Evolutionary conservation across 2,797 vertebrate species (phyloP), one percentile per base, ranked within the genome.

Genomic region (Anguilla marmorata): DNA sequence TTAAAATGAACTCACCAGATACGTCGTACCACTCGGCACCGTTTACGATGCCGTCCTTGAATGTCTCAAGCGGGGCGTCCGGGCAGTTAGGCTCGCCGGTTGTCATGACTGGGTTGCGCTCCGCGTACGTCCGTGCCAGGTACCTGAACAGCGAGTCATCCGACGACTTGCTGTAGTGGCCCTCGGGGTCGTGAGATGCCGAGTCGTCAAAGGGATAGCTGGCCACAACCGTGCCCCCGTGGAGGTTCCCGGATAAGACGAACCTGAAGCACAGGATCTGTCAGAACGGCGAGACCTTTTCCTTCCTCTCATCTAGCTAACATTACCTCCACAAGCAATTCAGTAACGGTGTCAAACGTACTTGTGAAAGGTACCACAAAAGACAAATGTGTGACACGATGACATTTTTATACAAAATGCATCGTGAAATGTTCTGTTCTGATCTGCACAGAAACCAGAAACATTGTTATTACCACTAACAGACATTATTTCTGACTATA

Each of bases 161-260:
- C 0, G 96, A 96, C 0, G 98, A 96, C 91, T 90, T 95, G 91
- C 99, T 99, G 92, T 99, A 99, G 84, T 93, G 79, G 66, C 97
- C 97, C 74, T 93, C 90, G 5, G 0, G 1, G 48, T 86, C 6
- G 86, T 99, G 99, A 0, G 63, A 82, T 58, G 93, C 92, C 1
- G 98, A 98, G 94, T 99, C 98, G 83, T 99, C 99, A 9, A 97
- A 99, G 14, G 99, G 99, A 92, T 99, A 99, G 94, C 98, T 99
- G 91, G 99, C 98, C 85, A 99, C 98, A 90, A 99, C 97, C 0
- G 98, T 97, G 88, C 99, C 99, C 0, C 98, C 99, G 0, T 99
- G 99, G 45, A 99, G 95, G 93, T 99, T 99, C 90, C 96, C 99
- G 21, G 99, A 99, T 84, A 99, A 96, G 86, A 99, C 97, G 89